Evolutionary conservation across 2,113 vertebrate species (phyloP), one percentile per base, ranked within the genome.

Genomic region (Trochalopteron elliotii): DNA sequence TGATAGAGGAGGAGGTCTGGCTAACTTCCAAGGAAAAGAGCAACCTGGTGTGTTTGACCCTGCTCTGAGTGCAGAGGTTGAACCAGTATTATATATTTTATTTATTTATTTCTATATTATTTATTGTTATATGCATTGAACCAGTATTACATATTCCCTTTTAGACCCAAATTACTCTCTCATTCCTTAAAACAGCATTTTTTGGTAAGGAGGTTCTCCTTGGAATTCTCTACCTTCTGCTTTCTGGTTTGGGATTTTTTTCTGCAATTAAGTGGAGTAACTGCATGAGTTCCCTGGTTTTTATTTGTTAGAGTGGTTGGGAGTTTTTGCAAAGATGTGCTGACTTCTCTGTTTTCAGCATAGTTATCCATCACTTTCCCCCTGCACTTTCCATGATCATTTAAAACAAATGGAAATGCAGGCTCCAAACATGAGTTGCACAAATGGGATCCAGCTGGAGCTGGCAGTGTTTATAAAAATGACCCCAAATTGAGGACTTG

Each of bases 11-110:
- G 21, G 28, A 44, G 20, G 14, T 31, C n/a, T 64, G 35, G 18
- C 35, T 80, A 63, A 24, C 45, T 68, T n/a, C 49, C 31, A 40
- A 33, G 53, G 10, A 37, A 37, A 15, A 12, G 52, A 87, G 45
- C 72, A 89, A 1, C 30, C 20, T 55, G 37, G 3, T 75, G 15
- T n/a, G 0, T 64, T 35, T 75, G 60, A 19, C 64, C 74, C 13
- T 71, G 17, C 61, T 83, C 12, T 69, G 37, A 86, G 59, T 37
- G 56, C 20, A 40, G 35, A 72, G 56, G 11, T 56, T 65, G 81
- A 31, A 9, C 49, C 0, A 1, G 0, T 24, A 25, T 9, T 16
- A 60, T 8, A 8, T 60, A 27, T 37, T 57, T 15, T 7, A 57
- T 35, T 57, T n/a, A 13, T 56, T 35, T 33, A 21, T 55, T 53